These are phyloP conservation scores for Podarcis lilfordi DNA, from an alignment of 2,797 vertebrate genomes.

Conservation along the genomic window DNA sequence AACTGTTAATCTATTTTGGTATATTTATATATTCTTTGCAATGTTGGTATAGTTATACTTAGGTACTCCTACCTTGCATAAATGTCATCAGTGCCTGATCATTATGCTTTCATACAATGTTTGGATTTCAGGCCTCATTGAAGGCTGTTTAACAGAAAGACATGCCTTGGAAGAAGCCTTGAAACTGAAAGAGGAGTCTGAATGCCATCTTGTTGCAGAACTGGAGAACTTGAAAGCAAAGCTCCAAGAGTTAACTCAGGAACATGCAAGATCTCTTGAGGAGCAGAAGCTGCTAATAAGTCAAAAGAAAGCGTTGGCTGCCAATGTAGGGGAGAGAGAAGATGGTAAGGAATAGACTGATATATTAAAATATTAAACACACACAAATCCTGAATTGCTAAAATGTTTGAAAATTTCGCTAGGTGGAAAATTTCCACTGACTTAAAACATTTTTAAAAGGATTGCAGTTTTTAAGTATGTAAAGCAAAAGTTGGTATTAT, in stretches of 20 bases:
- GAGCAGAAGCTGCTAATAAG: conserved; percentile 60
- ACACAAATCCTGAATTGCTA: neutral
- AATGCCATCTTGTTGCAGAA: conserved; percentile 84
- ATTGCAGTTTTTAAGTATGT: neutral
- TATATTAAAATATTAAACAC: neutral
- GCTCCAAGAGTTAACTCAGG: conserved; percentile 83
- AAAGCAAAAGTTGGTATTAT: neutral
- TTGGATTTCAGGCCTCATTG: conserved; percentile 84
- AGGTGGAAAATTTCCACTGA: neutral
- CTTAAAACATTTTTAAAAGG: neutral
- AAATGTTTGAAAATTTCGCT: neutral
- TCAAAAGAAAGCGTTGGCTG: conserved; percentile 79
- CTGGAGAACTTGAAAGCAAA: conserved; percentile 84
- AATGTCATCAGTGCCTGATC: neutral
- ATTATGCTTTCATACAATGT: neutral
- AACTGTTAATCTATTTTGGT: fast-evolving
- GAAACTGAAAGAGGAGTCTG: conserved; percentile 85
- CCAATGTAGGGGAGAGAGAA: conserved; percentile 81
- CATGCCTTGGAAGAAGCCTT: conserved; percentile 85
- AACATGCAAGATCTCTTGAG: conserved; percentile 75
- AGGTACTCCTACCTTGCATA: neutral
- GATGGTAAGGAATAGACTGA: conserved; percentile 76
- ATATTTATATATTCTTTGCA: neutral
- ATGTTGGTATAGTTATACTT: neutral
- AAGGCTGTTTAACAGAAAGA: conserved; percentile 90